These are phyloP conservation scores for Thunnus maccoyii DNA, from an alignment of 2,113 vertebrate species.

Conservation along the genomic window DNA sequence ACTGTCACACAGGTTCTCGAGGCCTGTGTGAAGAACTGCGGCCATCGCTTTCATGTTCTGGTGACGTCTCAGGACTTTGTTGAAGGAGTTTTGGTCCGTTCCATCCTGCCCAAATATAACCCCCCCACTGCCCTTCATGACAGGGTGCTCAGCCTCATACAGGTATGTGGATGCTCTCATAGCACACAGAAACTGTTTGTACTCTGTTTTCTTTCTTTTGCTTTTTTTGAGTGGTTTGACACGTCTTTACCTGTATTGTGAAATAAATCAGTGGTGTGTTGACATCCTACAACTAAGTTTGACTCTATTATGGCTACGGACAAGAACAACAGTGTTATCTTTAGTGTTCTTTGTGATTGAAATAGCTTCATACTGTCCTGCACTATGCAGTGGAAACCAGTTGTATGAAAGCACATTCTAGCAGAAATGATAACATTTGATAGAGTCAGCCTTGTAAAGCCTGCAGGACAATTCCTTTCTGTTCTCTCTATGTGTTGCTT, in stretches of 20 bases:
- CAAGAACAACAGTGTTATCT: not conserved
- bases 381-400: not conserved
- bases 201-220: not conserved
- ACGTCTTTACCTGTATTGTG: not conserved
- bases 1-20: conserved; percentile 89
- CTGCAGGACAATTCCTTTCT: not conserved
- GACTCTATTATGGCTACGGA: conserved; percentile 4
- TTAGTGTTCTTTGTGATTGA: conserved; percentile 13
- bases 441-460: not conserved
- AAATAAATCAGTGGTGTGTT: not conserved
- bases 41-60: conserved; percentile 93
- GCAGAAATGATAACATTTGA: conserved; percentile 22
- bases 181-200: not conserved
- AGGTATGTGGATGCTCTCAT: conserved; percentile 83
- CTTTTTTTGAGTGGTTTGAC: not conserved
- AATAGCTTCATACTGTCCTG: not conserved
- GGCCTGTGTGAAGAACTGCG: conserved; percentile 97
- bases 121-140: conserved; percentile 92
- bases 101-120: conserved; percentile 96
- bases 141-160: conserved; percentile 94
- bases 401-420: not conserved
- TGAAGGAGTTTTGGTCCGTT: conserved; percentile 93
- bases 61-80: conserved; percentile 94
- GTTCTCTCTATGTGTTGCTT: not conserved
- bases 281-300: not conserved